Percentiles rank a stretch among this genome's conserved stretches.
Evolutionary conservation across 2,113 vertebrate species (phyloP).

Genomic region (Gopherus flavomarginatus): DNA sequence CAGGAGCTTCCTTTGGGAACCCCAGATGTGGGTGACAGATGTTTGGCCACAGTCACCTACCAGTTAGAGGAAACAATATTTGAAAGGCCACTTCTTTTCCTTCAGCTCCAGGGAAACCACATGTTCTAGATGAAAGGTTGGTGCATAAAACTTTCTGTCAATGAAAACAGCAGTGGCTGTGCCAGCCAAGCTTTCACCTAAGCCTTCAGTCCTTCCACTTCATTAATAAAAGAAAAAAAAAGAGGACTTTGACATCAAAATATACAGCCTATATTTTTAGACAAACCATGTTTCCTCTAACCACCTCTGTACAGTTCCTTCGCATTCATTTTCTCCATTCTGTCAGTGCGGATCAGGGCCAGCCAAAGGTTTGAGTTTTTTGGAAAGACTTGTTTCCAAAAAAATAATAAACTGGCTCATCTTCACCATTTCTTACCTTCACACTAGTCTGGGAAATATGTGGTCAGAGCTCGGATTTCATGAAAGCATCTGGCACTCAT

Average conservation of each 20-base stretch:
- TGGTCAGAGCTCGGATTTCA: constrained; percentile 48
- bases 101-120: not conserved
- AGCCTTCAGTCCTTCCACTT: constrained; percentile 48
- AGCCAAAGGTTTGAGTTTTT: constrained; percentile 52
- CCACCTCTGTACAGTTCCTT: constrained; percentile 26
- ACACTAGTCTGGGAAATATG: constrained; percentile 46
- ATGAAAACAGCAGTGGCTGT: not conserved
- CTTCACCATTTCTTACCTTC: constrained; percentile 65
- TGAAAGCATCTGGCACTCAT: constrained; percentile 53
- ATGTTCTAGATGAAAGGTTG: fast-evolving
- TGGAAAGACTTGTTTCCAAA: constrained; percentile 49
- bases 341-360: constrained; percentile 30
- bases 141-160: not conserved
- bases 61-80: not conserved
- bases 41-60: not conserved
- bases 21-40: not conserved
- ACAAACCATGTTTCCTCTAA: constrained; percentile 25
- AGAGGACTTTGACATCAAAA: not conserved
- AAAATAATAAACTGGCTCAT: constrained; percentile 30
- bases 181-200: not conserved
- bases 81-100: no score
- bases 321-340: constrained; percentile 57
- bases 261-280: constrained; percentile 21
- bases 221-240: not conserved
- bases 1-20: not conserved